Base-by-base conservation (phyloP, 2,888 invertebrate species). In the Ectemnius continuus region DNA sequence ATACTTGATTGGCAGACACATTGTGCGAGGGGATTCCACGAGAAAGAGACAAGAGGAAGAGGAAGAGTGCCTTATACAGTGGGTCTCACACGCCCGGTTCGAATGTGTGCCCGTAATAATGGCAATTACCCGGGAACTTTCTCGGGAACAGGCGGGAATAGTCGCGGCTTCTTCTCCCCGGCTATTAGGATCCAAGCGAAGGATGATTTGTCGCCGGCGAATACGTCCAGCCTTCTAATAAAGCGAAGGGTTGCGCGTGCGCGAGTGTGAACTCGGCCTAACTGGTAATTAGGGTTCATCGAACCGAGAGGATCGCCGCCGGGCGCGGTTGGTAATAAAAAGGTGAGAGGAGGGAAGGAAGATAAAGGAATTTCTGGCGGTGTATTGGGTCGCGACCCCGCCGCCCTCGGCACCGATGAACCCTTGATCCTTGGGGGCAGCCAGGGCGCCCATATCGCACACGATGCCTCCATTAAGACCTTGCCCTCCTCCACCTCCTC, bases 341-440 rank as follows among this genome's bases (percentile, higher is more conserved):
- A 80, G 64, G 72, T 47, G 69, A 63, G n/a, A n/a, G n/a, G n/a
- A n/a, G n/a, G 73, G 80, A 78, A 0, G 78, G 80, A 80, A 76
- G 81, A 82, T 82, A 81, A 80, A 78, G 73, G 83, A 81, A 84
- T 84, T 83, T 84, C 83, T 80, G 83, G 79, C 72, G 79, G 36
- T 36, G 36, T 36, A 79, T 78, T 59, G 79, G 79, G 79, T 79
- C 79, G 67, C 70, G 79, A 79, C 79, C 79, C 67, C 48, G n/a
- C 62, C 66, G 74, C 52, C 75, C 73, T 52, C 52, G 52, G 16
- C 61, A 67, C 61, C 70, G 70, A 79, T 79, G 79, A 79, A 79
- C 79, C 65, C 71, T 69, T 63, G 79, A 79, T 79, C 73, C 69
- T 5, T 13, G 8, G 1, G 52, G 14, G 14, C 52, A 67, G 68